Percentiles rank a stretch among this genome's conserved stretches.
Evolutionary conservation across 2,888 invertebrate species (phyloP).

Genomic region (Noctua pronuba): DNA sequence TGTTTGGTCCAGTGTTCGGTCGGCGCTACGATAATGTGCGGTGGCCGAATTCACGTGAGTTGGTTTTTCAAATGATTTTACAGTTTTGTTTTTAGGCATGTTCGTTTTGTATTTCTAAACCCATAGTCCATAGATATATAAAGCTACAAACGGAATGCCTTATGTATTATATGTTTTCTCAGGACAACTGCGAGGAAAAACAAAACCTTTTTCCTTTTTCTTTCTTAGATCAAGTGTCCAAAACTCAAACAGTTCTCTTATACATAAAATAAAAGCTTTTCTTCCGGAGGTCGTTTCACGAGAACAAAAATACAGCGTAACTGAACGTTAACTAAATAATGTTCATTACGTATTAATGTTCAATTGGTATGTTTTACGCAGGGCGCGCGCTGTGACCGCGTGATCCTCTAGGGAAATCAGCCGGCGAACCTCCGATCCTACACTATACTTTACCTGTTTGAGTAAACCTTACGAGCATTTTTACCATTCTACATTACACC

Average conservation of each 20-base stretch:
- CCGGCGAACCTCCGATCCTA: conserved; percentile 40
- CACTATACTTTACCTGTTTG: conserved; percentile 67
- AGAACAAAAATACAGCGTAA: conserved; percentile 43
- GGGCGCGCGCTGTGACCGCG: conserved; percentile 68
- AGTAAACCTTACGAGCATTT: conserved; percentile 42
- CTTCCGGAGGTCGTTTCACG: conserved; percentile 12
- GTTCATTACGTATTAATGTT: conserved; percentile 83
- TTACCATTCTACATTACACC: conserved; percentile 42
- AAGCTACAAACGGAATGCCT: not conserved
- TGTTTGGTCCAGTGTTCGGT: conserved; percentile 15
- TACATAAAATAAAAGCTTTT: conserved; percentile 31
- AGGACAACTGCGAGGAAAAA: conserved; percentile 10
- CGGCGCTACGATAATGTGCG: conserved; percentile 31
- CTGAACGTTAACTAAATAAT: conserved; percentile 69
- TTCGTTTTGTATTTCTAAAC: conserved; percentile 11
- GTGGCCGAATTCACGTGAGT: conserved; percentile 25
- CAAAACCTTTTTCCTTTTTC: not conserved
- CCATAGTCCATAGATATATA: not conserved
- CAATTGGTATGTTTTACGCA: conserved; percentile 79
- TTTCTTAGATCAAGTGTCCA: conserved; percentile 1
- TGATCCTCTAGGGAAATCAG: conserved; percentile 80
- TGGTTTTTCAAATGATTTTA: conserved; percentile 31
- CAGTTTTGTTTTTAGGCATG: conserved; percentile 14
- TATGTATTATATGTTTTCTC: conserved; percentile 14
- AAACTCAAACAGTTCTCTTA: conserved; percentile 8